Base-by-base conservation (phyloP, 2,888 invertebrate species). In the Cryptus viduatorius region DNA sequence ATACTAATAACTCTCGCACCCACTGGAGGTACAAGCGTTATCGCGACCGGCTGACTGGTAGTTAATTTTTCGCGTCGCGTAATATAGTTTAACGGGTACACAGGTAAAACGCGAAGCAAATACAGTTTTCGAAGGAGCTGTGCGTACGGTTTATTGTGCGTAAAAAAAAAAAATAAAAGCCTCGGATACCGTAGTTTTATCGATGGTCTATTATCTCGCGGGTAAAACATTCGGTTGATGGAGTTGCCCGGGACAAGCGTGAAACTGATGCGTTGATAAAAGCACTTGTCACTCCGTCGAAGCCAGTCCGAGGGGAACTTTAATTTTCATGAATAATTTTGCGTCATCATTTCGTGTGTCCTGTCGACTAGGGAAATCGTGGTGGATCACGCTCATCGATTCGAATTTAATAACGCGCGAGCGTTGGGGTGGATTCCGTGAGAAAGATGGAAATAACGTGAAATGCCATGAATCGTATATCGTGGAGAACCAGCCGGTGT, bases 271-370 rank as follows among this genome's bases (percentile, higher is more conserved):
- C n/a, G 1, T 61, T 44, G 14, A 46, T 29, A 29, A n/a, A n/a
- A 61, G 29, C 65, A 42, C 59, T 73, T 2, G 72, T 73, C 72
- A 61, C 59, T 29, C 10, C 1, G 59, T 1, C 44, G 59, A 12
- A 68, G 16, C 10, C 59, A 14, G 59, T 14, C 59, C 56, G 14
- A n/a, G 72, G 72, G 24, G 44, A 37, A 31, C 48, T 75, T 48
- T 64, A 75, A 75, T 75, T 75, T 75, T 48, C 61, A 75, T 75
- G 73, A 75, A 75, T 75, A 50, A 64, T 64, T 64, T 64, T 37
- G 75, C 31, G 42, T 37, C 37, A 1, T 37, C 65, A 14, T 19
- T 42, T 19, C 42, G 5, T 7, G 31, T 10, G 31, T 8, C 10
- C 14, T 19, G 64, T 48, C 65, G 50, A 37, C n/a, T 16, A 29